Percentiles rank a stretch among this genome's conserved stretches.
These are phyloP conservation scores for Clistopyga incitator DNA, from an alignment of 2,888 invertebrate species.

Conservation along the genomic window DNA sequence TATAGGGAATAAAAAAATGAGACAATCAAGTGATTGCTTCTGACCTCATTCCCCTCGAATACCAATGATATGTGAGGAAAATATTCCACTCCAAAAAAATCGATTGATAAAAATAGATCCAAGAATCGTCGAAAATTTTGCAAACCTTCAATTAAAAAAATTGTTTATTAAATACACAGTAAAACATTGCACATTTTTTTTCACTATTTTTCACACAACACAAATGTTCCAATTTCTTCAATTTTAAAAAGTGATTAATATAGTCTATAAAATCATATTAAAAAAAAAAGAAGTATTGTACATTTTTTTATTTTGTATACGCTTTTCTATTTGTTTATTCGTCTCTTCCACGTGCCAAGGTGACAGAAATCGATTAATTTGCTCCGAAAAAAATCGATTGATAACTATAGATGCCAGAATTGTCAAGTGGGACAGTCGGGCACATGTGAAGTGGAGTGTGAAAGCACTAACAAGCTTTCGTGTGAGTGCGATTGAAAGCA, in stretches of 20 bases:
- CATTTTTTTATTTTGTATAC: too few species aligned
- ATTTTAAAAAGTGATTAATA: too few species aligned
- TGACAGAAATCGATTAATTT: too few species aligned
- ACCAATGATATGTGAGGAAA: background rate
- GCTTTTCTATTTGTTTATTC: too few species aligned
- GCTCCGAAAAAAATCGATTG: background rate
- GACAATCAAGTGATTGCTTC: background rate
- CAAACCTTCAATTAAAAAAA: too few species aligned
- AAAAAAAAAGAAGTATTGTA: too few species aligned
- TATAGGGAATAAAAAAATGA: background rate
- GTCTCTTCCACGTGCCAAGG: too few species aligned
- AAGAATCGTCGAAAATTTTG: constrained; percentile 10
- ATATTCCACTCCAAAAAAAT: background rate
- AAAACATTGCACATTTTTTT: too few species aligned
- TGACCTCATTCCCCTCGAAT: background rate
- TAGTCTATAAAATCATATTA: too few species aligned
- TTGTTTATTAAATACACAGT: too few species aligned
- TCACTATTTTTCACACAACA: too few species aligned
- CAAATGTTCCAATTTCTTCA: too few species aligned
- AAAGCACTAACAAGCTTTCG: constrained; percentile 12
- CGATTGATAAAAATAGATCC: background rate
- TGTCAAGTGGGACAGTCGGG: background rate
- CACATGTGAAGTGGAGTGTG: background rate
- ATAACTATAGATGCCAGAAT: background rate
- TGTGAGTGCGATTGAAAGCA: background rate